These are phyloP conservation scores for Pocota personata DNA, from an alignment of 2,888 invertebrate species.

Conservation along the genomic window DNA sequence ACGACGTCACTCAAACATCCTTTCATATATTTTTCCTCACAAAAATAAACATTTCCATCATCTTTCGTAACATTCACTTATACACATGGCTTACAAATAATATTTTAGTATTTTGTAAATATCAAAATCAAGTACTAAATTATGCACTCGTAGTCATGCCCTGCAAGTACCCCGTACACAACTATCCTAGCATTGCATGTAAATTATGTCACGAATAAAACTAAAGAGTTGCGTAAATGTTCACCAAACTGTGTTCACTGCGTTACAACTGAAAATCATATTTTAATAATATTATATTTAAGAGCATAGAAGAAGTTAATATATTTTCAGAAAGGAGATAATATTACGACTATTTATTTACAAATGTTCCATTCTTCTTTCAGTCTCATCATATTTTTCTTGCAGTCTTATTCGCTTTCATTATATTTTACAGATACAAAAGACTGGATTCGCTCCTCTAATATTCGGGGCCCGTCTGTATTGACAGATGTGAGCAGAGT, in stretches of 20 bases:
- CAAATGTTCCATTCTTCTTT: too few relatives aligned
- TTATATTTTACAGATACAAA: too few relatives aligned
- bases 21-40: constrained; percentile 62
- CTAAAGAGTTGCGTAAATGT: constrained; percentile 11
- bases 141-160: constrained; percentile 60
- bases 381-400: too few relatives aligned
- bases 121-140: constrained; percentile 44
- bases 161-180: constrained; percentile 51
- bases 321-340: background rate
- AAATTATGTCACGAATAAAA: background rate
- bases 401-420: too few relatives aligned
- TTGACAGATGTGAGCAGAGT: too few relatives aligned
- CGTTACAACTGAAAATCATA: background rate
- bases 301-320: background rate
- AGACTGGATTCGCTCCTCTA: too few relatives aligned
- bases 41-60: constrained; percentile 58
- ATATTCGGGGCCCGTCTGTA: too few relatives aligned
- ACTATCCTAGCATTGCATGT: constrained; percentile 51
- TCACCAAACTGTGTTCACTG: constrained; percentile 15
- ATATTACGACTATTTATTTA: background rate
- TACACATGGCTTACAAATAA: constrained; percentile 53
- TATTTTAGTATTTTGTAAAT: constrained; percentile 58
- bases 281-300: too few relatives aligned
- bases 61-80: constrained; percentile 53
- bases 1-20: constrained; percentile 49